A percentile compares a stretch with the other conserved stretches of the same genome.
Conservation (phyloP, 2,888 invertebrate species). For the Euzophera pinguis region DNA sequence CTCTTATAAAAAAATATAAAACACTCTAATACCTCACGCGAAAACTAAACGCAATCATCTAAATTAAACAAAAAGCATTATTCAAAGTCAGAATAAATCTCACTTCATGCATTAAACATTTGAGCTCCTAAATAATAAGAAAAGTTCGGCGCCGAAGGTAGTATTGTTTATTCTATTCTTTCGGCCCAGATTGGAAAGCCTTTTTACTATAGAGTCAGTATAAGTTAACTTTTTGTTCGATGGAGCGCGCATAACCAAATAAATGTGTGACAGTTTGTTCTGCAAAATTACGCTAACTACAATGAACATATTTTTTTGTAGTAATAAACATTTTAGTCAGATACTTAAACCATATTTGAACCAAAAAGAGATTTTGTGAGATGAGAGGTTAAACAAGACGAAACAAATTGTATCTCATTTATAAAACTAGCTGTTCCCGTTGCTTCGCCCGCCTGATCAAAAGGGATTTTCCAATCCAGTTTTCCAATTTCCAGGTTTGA, state of each 20-base stretch:
- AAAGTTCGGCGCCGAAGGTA: slow-evolving; percentile 54
- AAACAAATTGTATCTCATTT: too few relatives aligned
- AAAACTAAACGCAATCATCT: slow-evolving; percentile 52
- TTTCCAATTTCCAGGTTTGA: too few relatives aligned
- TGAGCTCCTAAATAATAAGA: slow-evolving; percentile 73
- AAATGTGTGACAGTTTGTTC: too few relatives aligned
- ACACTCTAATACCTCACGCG: slow-evolving; percentile 34
- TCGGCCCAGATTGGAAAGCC: slow-evolving; percentile 73
- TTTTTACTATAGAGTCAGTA: slow-evolving; percentile 42
- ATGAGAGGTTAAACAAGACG: too few relatives aligned
- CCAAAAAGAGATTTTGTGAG: too few relatives aligned
- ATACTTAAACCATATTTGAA: too few relatives aligned
- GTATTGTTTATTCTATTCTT: slow-evolving; percentile 71
- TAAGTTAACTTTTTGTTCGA: background rate
- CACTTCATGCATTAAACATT: slow-evolving; percentile 72
- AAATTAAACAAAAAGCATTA: slow-evolving; percentile 54
- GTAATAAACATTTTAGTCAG: too few relatives aligned
- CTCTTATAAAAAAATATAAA: background rate
- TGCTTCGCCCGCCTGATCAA: too few relatives aligned
- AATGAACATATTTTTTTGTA: too few relatives aligned
- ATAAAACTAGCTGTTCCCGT: too few relatives aligned
- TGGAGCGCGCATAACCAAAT: background rate
- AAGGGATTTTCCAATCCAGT: too few relatives aligned
- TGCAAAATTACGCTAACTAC: too few relatives aligned
- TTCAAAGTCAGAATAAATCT: slow-evolving; percentile 61